Evolutionary conservation across 2,888 invertebrate species (phyloP), one percentile per base, ranked within the genome.

Genomic region (Onthophagus sagittarius): DNA sequence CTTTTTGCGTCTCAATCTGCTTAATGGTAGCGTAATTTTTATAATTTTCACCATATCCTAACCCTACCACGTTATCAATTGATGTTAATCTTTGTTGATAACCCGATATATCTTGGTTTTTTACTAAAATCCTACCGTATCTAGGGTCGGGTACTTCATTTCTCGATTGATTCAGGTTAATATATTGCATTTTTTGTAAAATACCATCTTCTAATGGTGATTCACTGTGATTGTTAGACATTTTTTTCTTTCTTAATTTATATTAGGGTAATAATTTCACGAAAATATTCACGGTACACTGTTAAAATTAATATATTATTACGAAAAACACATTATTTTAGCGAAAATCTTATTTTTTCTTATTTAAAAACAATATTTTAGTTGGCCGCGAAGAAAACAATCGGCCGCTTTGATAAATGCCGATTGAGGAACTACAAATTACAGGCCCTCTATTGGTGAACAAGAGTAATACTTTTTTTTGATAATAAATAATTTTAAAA

Each of bases 1-100:
- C 73, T 74, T 79, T 74, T 78, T 83, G 82, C 90, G 88, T 71
- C 81, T 92, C 92, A 6, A 93, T 90, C 77, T 91, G 88, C 82
- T 93, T 93, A 71, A 93, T 92, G 62, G 92, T 92, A 64, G 93
- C 92, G 82, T 91, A 94, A 83, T 94, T 92, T 73, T 93, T 88
- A 81, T 93, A 94, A 79, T 91, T 91, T 71, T 89, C 83, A 78
- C 89, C 88, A 77, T 88, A 89, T 73, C 89, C 88, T 5, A 81
- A 79, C 5, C 80, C 73, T 33, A 82, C 73, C 32, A 82, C 81
- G 65, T 75, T 71, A 75, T 78, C 74, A 77, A 77, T 64, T 73
- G 82, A 80, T 71, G 78, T 73, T 63, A 90, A 85, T 79, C 90
- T 86, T 85, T 89, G 89, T 15, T 82, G 81, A 76, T 84, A 83